Evolutionary conservation across 2,797 vertebrate genomes (phyloP), one percentile per base, ranked within the genome.

Genomic region (Poliocrania exsul): DNA sequence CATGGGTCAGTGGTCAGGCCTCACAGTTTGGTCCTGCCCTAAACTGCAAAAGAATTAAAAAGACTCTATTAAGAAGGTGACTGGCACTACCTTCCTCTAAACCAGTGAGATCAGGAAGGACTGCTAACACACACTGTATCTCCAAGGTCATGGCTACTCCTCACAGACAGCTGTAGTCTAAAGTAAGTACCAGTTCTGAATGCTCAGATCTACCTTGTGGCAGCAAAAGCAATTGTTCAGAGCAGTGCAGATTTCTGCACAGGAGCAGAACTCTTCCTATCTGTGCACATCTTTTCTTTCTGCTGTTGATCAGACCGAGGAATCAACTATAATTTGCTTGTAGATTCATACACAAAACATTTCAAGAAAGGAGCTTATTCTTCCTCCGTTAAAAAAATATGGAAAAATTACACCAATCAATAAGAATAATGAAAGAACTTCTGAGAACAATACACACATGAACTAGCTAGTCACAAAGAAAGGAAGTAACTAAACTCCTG

Each of bases 31-130:
- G 33, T 93, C 75, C 74, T 88, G 67, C 83, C 62, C 70, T 84
- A 66, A 88, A 91, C 85, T 66, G 82, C 47, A 81, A 69, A 91
- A 88, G 75, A 83, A 88, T 93, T 92, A 65, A 67, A 86, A 88
- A 44, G 69, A 78, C 72, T 85, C 53, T 71, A 42, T 75, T 83
- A 82, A 80, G 83, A 60, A 90, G 58, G 82, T 86, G 82, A 86
- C 40, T 73, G 70, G 89, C 40, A 70, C 72, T 62, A 57, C 77
- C 61, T 79, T 93, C 51, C 72, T 65, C 75, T 53, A 56, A 75
- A 66, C 28, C 1, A 5, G 70, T 19, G 37, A 64, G 57, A 56
- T 64, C 42, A 92, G 65, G 61, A 86, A 81, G 82, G 17, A 42
- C 33, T 83, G 61, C 47, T 31, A 87, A 79, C 44, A 83, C 20